These are phyloP conservation scores for Amyelois transitella DNA, from an alignment of 1,140 invertebrate genomes.

Conservation along the genomic window DNA sequence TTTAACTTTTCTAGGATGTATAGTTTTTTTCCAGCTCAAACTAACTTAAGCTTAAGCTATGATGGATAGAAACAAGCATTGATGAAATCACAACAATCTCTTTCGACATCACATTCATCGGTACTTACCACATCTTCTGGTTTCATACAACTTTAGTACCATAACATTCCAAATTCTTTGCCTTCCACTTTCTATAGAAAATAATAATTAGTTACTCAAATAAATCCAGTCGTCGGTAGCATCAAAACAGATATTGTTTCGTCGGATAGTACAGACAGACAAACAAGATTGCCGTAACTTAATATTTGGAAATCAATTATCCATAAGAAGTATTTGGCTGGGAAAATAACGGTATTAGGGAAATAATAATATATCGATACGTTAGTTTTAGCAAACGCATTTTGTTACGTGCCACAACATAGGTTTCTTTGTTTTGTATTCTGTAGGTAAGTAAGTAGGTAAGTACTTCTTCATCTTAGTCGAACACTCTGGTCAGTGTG, in stretches of 20 bases:
- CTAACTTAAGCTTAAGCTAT: too few species aligned
- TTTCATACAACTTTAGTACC: too few species aligned
- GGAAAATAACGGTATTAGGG: conserved; percentile 40
- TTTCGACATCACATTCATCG: too few species aligned
- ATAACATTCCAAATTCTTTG: too few species aligned
- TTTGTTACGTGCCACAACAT: not conserved
- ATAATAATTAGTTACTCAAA: not conserved
- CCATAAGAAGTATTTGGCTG: conserved; percentile 42
- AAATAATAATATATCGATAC: conserved; percentile 34
- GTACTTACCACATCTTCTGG: too few species aligned
- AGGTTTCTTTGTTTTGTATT: not conserved
- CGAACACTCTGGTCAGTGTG: too few species aligned
- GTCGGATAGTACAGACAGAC: conserved; percentile 20
- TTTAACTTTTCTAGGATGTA: too few species aligned
- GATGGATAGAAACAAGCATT: too few species aligned
- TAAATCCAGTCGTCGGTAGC: not conserved
- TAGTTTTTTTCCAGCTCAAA: too few species aligned
- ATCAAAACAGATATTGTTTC: not conserved
- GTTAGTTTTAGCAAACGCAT: not conserved
- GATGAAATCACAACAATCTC: too few species aligned
- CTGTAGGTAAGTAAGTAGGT: not conserved
- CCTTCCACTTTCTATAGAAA: not conserved
- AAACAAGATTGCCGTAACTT: conserved; percentile 40
- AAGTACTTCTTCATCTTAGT: not conserved
- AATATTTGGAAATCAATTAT: conserved; percentile 61